A percentile compares a stretch with the other conserved stretches of the same genome.
Conservation (phyloP, 35 echinoderm and acorn worm species). For the Lytechinus variegatus region DNA sequence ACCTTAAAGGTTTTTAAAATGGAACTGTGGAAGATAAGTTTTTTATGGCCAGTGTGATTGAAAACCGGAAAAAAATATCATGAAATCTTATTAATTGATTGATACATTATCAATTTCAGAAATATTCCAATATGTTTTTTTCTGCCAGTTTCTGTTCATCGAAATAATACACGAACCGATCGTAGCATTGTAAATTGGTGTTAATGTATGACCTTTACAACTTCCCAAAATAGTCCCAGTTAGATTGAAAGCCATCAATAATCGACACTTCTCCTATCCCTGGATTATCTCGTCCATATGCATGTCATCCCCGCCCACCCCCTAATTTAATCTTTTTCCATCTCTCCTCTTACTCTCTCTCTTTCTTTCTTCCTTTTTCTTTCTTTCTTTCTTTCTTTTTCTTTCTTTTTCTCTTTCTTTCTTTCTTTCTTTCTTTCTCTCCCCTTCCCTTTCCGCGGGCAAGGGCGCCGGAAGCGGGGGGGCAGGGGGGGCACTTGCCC, state of each 20-base stretch:
- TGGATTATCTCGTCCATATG: neutral
- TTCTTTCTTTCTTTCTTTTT: neutral
- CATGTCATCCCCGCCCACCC: neutral
- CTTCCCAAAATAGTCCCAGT: neutral
- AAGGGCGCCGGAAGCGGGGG: no score
- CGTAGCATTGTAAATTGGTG: neutral
- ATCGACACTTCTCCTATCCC: neutral
- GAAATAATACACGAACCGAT: neutral
- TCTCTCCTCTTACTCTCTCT: neutral
- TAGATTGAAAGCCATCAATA: neutral
- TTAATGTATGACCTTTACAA: constrained; percentile 4
- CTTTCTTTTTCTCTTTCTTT: neutral
- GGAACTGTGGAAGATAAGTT: no score
- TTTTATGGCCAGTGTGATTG: no score
- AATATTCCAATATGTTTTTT: neutral
- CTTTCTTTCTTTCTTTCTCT: neutral
- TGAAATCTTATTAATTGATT: no score
- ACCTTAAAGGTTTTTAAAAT: no score
- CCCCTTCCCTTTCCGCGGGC: neutral
- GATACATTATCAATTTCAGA: neutral
- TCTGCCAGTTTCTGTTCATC: neutral
- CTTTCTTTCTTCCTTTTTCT: neutral
- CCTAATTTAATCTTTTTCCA: neutral
- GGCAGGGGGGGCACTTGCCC: no score
- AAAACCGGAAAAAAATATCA: no score